A percentile compares a stretch with the other conserved stretches of the same genome.
phyloP scores from a whole-genome alignment of 35 echinoderm and acorn worm genomes.

The Lytechinus variegatus region DNA sequence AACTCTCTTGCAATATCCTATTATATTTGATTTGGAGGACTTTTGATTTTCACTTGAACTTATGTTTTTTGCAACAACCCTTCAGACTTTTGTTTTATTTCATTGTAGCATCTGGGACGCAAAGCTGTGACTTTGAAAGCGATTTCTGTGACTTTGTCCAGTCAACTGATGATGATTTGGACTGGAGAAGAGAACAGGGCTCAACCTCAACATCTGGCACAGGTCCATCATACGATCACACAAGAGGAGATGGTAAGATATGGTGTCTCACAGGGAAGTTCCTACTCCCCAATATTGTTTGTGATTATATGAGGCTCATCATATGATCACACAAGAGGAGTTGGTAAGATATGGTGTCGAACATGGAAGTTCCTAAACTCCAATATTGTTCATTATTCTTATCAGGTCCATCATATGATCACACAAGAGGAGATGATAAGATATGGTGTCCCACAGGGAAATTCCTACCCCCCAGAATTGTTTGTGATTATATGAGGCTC shows the following conservation, averaged over 20 bases:
- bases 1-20: no score
- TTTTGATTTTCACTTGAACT: no score
- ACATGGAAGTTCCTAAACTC: neutral
- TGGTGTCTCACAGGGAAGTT: neutral
- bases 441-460: neutral
- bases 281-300: no score
- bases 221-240: constrained; percentile 67
- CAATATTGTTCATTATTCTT: neutral
- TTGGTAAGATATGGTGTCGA: neutral
- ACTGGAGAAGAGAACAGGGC: constrained; percentile 62
- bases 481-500: no score
- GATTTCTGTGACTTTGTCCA: constrained; percentile 54
- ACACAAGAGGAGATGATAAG: neutral
- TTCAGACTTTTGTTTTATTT: neutral
- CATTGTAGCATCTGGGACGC: neutral
- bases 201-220: constrained; percentile 47
- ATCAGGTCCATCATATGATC: no score
- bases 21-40: no score
- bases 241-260: constrained; percentile 46
- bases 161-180: constrained; percentile 56
- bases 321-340: no score
- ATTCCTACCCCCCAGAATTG: no score
- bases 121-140: constrained; percentile 62
- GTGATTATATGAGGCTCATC: constrained; percentile 54
- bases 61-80: no score